Conservation (phyloP, 1,140 invertebrate genomes). For the Lepidurus couesii region DNA sequence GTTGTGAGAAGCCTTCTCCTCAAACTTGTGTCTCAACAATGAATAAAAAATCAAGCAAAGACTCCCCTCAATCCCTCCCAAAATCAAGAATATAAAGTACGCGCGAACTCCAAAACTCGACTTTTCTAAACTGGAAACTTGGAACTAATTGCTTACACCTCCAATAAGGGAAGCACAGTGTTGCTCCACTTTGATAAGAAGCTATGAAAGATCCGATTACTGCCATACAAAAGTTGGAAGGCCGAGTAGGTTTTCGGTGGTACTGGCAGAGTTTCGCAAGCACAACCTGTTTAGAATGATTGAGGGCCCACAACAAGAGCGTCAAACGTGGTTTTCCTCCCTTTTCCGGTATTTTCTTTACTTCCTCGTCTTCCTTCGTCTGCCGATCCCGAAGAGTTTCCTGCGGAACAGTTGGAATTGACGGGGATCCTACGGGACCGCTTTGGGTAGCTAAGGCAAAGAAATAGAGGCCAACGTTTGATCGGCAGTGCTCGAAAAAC, state of each 20-base stretch:
- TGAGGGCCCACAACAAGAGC: background rate
- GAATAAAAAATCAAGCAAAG: background rate
- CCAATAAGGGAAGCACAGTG: too few relatives aligned
- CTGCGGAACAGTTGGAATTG: background rate
- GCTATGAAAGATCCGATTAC: too few relatives aligned
- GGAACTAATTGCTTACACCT: too few relatives aligned
- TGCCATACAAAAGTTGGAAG: too few relatives aligned
- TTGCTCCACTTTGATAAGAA: too few relatives aligned
- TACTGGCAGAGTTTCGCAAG: background rate
- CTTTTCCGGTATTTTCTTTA: background rate
- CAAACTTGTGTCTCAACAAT: background rate
- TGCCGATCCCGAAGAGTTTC: background rate
- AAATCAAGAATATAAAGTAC: too few relatives aligned
- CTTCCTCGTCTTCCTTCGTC: background rate
- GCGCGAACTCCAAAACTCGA: too few relatives aligned
- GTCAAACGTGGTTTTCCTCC: background rate
- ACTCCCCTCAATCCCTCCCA: background rate
- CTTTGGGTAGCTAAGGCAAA: slow-evolving; percentile 21
- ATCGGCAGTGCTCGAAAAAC: background rate
- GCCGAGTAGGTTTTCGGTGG: too few relatives aligned
- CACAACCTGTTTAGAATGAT: background rate
- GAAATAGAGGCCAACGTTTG: slow-evolving; percentile 15
- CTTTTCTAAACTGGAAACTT: too few relatives aligned
- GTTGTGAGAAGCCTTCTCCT: background rate
- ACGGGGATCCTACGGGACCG: background rate